Evolutionary conservation across 2,113 vertebrate species (phyloP).

Genomic region (Nibea albiflora): DNA sequence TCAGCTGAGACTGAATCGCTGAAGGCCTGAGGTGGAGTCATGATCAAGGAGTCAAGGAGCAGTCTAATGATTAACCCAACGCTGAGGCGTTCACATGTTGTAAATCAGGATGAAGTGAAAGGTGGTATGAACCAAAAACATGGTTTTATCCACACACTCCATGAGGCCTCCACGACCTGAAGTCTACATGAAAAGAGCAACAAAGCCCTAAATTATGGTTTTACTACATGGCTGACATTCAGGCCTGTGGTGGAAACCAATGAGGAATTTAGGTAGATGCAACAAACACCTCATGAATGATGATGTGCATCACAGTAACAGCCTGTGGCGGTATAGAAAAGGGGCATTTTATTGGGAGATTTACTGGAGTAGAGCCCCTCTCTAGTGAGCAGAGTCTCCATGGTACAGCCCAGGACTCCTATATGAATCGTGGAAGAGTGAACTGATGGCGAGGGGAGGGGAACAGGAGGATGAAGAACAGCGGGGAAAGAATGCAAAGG

Average conservation of each 20-base stretch:
- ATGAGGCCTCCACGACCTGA: background rate
- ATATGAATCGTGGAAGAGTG: conserved; percentile 20
- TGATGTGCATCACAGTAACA: conserved; percentile 4
- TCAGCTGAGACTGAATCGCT: conserved; percentile 42
- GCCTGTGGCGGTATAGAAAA: conserved; percentile 26
- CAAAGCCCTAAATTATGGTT: conserved; percentile 34
- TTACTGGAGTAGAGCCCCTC: conserved; percentile 50
- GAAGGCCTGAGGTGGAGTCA: conserved; percentile 31
- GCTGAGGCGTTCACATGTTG: background rate
- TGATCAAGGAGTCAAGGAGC: conserved; percentile 47
- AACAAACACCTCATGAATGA: conserved; percentile 17
- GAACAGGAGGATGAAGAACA: conserved; percentile 24
- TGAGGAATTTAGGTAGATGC: conserved; percentile 24
- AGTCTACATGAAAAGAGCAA: conserved; percentile 9
- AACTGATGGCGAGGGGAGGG: conserved; percentile 21
- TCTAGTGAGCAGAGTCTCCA: conserved; percentile 70
- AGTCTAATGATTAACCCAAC: conserved; percentile 78
- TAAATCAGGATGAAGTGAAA: background rate
- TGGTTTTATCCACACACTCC: conserved; percentile 14
- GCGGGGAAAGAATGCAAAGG: conserved; percentile 45
- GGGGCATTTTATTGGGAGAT: conserved; percentile 54
- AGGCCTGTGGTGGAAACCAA: conserved; percentile 15
- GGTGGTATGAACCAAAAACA: background rate
- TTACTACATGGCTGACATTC: conserved; percentile 34
- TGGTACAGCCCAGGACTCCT: conserved; percentile 61